Percentiles rank a stretch among this genome's conserved stretches.
Conservation (phyloP, 2,113 vertebrate species). For the Percopsis transmontana region DNA sequence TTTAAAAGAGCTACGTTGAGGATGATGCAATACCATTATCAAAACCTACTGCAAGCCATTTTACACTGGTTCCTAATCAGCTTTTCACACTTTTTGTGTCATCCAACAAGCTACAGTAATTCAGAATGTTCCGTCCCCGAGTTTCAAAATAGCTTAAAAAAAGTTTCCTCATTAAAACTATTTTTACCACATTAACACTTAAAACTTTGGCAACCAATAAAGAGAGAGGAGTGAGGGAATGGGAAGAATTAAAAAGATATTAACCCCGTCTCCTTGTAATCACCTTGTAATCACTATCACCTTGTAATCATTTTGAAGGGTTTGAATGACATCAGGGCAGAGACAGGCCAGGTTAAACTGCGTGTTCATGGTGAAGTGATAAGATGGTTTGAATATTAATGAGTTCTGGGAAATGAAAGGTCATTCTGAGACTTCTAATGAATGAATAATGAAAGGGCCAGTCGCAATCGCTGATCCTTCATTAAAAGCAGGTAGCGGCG, state of each 20-base stretch:
- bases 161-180: background rate
- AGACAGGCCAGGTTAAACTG: slow-evolving; percentile 49
- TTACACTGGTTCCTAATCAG: too few species aligned
- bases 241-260: slow-evolving; percentile 22
- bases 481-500: slow-evolving; percentile 15
- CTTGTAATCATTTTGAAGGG: slow-evolving; percentile 58
- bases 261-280: background rate
- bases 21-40: too few species aligned
- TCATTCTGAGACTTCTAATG: slow-evolving; percentile 48
- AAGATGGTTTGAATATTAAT: slow-evolving; percentile 71
- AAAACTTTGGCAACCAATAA: slow-evolving; percentile 2
- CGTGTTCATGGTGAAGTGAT: slow-evolving; percentile 65
- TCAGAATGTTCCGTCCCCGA: too few species aligned
- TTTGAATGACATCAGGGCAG: slow-evolving; percentile 59
- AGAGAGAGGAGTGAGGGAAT: slow-evolving; percentile 17
- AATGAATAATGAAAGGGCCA: slow-evolving; percentile 55
- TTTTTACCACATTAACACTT: background rate
- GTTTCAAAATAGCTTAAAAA: background rate
- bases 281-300: slow-evolving; percentile 38
- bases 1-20: too few species aligned
- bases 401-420: slow-evolving; percentile 59
- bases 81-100: too few species aligned
- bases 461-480: slow-evolving; percentile 23
- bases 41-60: too few species aligned
- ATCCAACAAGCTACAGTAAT: too few species aligned